Base-by-base conservation (phyloP, 2,888 invertebrate species). In the Thecophora atra region DNA sequence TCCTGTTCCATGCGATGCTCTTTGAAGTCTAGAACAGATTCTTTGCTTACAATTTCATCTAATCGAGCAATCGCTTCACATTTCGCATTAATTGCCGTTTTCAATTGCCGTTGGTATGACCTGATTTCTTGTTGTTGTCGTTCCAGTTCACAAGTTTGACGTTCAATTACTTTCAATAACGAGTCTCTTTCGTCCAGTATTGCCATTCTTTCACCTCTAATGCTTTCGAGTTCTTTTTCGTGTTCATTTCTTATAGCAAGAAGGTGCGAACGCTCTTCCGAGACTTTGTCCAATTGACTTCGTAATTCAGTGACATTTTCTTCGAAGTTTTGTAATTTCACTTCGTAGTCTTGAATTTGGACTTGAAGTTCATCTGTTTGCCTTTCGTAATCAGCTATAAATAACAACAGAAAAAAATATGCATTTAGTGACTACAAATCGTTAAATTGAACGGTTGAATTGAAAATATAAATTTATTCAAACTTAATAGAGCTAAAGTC, bases 1-100 rank as follows among this genome's bases (percentile, higher is more conserved):
- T 97, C 97, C 83, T 94, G 93, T 79, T 95, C 94, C 80, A 96
- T 88, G 24, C 94, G 90, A 80, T 93, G 93, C 85, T 96, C 96
- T 79, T 93, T 93, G 84, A 91, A 93, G 81, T 93, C 93, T 26
- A 95, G 85, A 15, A 92, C 90, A 72, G 94, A 88, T 87, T 95
- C 94, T 83, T 92, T 92, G 76, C 94, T 92, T 79, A 92, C 91
- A 52, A 95, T 89, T 87, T 96, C 96, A 85, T 95, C 94, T 73
- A 92, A 89, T 77, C 93, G 90, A 7, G 92, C 91, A 66, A 95
- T 85, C 0, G 94, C 94, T 86, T 95, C 94, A 87, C 94, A 95
- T 88, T 96, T 96, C 2, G 93, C 90, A 78, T 91, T 90, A 74
- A 94, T 91, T 26, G 95, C 93, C 66, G 89, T 85, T 78, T 92